phyloP scores from a whole-genome alignment of 1,140 invertebrate genomes.

The Anagrus nilaparvatae region DNA sequence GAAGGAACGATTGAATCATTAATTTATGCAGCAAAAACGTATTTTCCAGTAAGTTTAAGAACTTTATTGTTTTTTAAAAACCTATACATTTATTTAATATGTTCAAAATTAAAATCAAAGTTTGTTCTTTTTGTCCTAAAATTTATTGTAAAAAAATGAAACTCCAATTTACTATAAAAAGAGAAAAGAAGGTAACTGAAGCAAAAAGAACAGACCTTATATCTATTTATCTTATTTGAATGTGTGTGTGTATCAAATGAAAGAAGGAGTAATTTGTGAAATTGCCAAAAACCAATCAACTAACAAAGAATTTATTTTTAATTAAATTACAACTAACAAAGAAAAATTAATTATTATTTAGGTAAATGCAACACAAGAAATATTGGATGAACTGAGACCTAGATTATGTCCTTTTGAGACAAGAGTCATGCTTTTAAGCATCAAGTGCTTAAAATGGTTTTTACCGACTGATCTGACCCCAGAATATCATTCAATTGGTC shows the following conservation, averaged over 20 bases:
- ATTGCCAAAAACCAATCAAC: background rate
- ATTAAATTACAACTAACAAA: conserved; percentile 10
- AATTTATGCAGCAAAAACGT: conserved; percentile 29
- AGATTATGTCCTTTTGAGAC: conserved; percentile 60
- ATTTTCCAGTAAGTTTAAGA: conserved; percentile 37
- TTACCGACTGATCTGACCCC: conserved; percentile 61
- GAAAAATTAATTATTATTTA: conserved; percentile 22
- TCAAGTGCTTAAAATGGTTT: conserved; percentile 62
- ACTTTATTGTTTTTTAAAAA: too few species aligned
- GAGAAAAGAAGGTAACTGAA: too few species aligned
- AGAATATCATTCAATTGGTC: conserved; percentile 52
- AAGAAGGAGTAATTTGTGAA: too few species aligned
- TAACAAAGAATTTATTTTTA: conserved; percentile 9
- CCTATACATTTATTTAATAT: too few species aligned
- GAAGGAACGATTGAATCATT: conserved; percentile 25
- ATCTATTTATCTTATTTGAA: too few species aligned
- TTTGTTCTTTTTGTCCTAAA: too few species aligned
- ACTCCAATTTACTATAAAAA: too few species aligned
- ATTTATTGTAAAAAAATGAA: too few species aligned
- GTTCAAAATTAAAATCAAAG: too few species aligned
- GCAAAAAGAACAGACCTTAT: too few species aligned
- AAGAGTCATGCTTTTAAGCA: conserved; percentile 45
- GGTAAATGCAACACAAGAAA: conserved; percentile 68
- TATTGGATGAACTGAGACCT: conserved; percentile 74
- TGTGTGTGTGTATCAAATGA: too few species aligned